Base-by-base conservation (phyloP, 2,113 vertebrate species). In the Tragulus kanchil region DNA sequence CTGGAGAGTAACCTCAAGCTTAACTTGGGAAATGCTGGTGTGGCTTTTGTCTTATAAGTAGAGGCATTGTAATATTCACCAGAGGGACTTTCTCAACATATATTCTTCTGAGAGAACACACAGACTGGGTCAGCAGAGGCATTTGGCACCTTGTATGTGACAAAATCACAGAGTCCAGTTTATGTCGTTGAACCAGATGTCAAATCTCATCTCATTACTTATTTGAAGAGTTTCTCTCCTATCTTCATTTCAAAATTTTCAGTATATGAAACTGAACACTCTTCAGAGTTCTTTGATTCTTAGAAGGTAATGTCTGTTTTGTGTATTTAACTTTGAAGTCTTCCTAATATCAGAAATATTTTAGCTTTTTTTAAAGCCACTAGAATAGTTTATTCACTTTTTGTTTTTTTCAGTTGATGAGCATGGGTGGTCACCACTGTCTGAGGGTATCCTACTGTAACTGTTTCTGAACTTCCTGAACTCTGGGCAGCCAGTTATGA, bases 401-500 rank as follows among this genome's bases (percentile, higher is more conserved):
- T 73, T n/a, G 14, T 26, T 23, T 3, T 77, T 89, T 93, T 75
- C 31, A 79, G 26, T 31, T 4, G 73, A 59, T 13, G 50, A 52
- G 6, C 19, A 25, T 28, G 15, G 3, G 6, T 77, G 50, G 13
- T 78, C 9, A 71, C 19, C 0, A 0, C 6, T 31, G 10, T 58
- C 21, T 61, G 48, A 8, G 3, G 45, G 9, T 42, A 64, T 52
- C 31, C 77, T 83, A 54, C 36, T 54, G 15, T 31, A 93, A 96
- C 52, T 92, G 42, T 15, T 12, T 95, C 82, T 97, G 26, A n/a
- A 65, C n/a, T 91, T 85, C 73, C 96, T 89, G 90, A 90, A 19
- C 52, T 92, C 87, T 59, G 67, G 89, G 89, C 67, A 93, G 19
- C 82, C 59, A 97, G 82, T 92, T 93, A 50, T 83, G 95, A 52